phyloP scores from a whole-genome alignment of 53 echinoderm and acorn worm genomes.

The Temnopleurus reevesii region DNA sequence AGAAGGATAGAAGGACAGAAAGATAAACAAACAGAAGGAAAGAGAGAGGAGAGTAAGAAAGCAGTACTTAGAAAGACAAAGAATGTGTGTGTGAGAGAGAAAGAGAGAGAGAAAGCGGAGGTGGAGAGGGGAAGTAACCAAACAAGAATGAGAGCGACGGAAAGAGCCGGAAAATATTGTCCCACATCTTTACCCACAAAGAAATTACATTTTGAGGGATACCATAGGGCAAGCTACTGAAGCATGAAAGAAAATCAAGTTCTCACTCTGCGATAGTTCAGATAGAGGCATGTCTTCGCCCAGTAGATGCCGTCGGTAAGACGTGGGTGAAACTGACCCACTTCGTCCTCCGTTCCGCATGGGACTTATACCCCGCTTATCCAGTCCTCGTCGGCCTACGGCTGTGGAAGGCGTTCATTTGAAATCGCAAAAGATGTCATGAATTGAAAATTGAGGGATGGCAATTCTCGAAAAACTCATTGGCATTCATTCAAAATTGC shows the following conservation, averaged over 20 bases:
- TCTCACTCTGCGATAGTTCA: conserved; percentile 83
- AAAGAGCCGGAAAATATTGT: too few species aligned
- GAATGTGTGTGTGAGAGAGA: background rate
- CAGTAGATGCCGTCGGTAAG: conserved; percentile 68
- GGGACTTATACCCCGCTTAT: conserved; percentile 77
- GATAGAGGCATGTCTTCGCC: conserved; percentile 70
- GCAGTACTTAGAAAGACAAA: background rate
- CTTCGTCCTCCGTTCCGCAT: conserved; percentile 27
- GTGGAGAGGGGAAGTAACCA: background rate
- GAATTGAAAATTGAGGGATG: background rate
- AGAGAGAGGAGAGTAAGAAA: background rate
- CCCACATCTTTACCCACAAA: too few species aligned
- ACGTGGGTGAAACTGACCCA: conserved; percentile 74
- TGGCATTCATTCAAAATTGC: too few species aligned
- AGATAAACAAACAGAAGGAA: background rate
- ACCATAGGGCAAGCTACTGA: background rate
- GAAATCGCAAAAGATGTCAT: background rate
- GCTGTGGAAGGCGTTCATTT: conserved; percentile 54
- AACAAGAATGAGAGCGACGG: background rate
- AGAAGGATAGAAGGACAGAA: too few species aligned
- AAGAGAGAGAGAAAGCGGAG: background rate
- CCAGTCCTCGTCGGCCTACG: conserved; percentile 78
- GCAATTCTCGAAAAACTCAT: too few species aligned
- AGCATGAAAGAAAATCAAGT: conserved; percentile 11
- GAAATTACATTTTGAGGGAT: too few species aligned